These are phyloP conservation scores for Malurus elegans DNA, from an alignment of 2,113 vertebrate genomes.

Conservation along the genomic window DNA sequence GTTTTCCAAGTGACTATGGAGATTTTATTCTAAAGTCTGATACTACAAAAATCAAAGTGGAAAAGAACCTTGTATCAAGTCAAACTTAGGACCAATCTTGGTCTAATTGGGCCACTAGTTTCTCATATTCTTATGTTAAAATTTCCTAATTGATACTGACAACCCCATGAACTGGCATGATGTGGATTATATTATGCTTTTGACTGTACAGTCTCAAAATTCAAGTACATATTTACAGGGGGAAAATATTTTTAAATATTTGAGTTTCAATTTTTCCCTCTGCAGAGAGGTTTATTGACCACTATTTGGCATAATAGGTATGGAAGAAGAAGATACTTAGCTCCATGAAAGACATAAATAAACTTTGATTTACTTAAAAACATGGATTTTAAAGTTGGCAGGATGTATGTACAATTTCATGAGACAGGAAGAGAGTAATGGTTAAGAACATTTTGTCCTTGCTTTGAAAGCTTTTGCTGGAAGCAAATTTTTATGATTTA, in stretches of 20 bases:
- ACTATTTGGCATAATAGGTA: background rate
- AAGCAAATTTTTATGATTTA: background rate
- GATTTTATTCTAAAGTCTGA: background rate
- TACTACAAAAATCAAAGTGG: background rate
- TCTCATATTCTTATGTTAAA: background rate
- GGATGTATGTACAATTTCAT: background rate
- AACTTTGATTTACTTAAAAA: background rate
- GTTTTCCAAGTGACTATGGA: background rate
- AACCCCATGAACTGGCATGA: background rate
- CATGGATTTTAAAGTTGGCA: background rate
- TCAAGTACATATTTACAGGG: background rate
- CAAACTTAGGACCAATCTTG: background rate
- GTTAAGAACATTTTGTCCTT: background rate
- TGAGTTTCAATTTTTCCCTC: background rate
- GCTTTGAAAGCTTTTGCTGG: conserved; percentile 1
- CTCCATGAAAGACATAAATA: background rate
- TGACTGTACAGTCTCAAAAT: background rate
- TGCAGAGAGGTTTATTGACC: background rate
- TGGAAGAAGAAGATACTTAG: background rate
- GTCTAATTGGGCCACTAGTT: background rate
- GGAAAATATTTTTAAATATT: background rate
- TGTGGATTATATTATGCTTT: background rate
- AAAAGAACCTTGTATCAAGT: background rate
- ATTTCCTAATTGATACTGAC: background rate
- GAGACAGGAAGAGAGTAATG: background rate